These are phyloP conservation scores for Noctua janthe DNA, from an alignment of 2,888 invertebrate genomes.

Conservation along the genomic window DNA sequence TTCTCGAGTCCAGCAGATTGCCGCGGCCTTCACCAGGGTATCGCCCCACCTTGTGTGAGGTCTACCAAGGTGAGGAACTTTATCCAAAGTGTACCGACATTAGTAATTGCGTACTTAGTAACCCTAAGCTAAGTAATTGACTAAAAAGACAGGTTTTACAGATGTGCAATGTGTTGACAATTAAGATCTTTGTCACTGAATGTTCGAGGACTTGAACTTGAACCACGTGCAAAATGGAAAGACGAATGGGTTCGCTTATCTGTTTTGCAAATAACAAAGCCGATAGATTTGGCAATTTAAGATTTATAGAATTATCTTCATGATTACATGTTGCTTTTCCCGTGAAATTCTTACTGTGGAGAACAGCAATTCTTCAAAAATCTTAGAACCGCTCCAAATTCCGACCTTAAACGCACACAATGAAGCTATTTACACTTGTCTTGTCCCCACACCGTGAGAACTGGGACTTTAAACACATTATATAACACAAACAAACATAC, in stretches of 20 bases:
- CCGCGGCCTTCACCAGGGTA: not conserved
- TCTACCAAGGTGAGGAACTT: not conserved
- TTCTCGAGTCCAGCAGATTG: not conserved
- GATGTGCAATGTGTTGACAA: not conserved
- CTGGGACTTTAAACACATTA: constrained; percentile 62
- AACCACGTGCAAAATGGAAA: not conserved
- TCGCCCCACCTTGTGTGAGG: not conserved
- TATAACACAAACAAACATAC: constrained; percentile 61
- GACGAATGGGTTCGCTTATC: not conserved
- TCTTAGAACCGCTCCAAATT: constrained; percentile 40
- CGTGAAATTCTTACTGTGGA: not conserved
- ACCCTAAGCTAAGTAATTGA: not conserved
- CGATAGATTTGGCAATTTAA: not conserved
- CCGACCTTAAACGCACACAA: constrained; percentile 30
- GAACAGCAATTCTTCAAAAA: not conserved
- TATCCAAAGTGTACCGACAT: not conserved
- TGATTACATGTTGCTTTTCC: not conserved
- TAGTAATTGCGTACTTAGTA: not conserved
- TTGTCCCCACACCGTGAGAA: constrained; percentile 60
- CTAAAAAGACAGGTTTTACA: constrained; percentile 5
- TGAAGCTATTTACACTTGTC: constrained; percentile 38
- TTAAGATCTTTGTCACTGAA: not conserved
- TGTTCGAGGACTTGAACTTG: not conserved
- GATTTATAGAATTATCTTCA: not conserved
- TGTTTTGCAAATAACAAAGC: not conserved